phyloP scores from a whole-genome alignment of 2,888 invertebrate genomes.

The Hydrotaea diabolus region DNA sequence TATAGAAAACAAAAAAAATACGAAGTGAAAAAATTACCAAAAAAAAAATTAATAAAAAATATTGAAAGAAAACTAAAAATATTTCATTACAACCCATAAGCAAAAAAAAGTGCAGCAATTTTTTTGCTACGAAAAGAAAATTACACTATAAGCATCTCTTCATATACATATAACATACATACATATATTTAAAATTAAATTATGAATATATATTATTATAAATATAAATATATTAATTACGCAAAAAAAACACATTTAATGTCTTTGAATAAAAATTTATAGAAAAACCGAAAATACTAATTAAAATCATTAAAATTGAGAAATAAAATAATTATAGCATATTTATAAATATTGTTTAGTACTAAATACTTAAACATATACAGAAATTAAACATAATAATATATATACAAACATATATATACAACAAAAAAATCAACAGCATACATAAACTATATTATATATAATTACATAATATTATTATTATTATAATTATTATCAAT shows the following conservation, averaged over 20 bases:
- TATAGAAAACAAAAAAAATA: conserved; percentile 42
- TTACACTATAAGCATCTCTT: neutral
- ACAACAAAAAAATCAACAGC: conserved; percentile 19
- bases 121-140: conserved; percentile 51
- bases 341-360: conserved; percentile 40
- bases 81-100: conserved; percentile 21
- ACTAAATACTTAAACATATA: neutral
- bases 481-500: conserved; percentile 53
- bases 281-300: neutral
- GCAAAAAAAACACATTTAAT: conserved; percentile 20
- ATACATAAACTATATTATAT: conserved; percentile 46
- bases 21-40: conserved; percentile 13
- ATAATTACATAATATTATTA: conserved; percentile 37
- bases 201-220: conserved; percentile 38
- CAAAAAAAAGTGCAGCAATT: conserved; percentile 22
- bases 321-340: conserved; percentile 35
- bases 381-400: conserved; percentile 23
- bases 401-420: conserved; percentile 37
- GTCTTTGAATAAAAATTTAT: conserved; percentile 14
- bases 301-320: conserved; percentile 2
- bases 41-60: conserved; percentile 35
- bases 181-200: conserved; percentile 32
- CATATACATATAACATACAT: conserved; percentile 23
- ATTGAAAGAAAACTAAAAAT: conserved; percentile 31
- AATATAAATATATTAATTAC: conserved; percentile 19